A percentile compares a stretch with the other conserved stretches of the same genome.
Conservation (phyloP, 2,113 vertebrate species). For the Pluvialis apricaria region DNA sequence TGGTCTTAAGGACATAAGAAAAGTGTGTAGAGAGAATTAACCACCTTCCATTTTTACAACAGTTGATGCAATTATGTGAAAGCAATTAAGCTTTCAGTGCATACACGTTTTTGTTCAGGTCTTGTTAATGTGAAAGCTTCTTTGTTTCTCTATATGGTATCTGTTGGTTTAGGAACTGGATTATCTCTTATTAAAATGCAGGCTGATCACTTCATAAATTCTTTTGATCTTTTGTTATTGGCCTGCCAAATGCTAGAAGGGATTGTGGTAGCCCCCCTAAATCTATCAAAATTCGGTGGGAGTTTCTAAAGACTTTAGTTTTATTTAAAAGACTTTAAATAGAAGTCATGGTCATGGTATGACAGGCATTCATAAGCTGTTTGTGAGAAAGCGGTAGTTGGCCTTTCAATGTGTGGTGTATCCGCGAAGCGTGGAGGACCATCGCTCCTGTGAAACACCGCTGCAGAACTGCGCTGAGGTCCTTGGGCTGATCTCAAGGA, state of each 20-base stretch:
- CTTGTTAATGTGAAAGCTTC: not conserved
- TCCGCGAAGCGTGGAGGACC: rapidly evolving
- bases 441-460: not conserved
- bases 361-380: not conserved
- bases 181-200: not conserved
- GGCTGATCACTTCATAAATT: not conserved
- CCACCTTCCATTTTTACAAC: not conserved
- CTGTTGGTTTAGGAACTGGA: not conserved
- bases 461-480: not conserved
- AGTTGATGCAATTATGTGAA: not conserved
- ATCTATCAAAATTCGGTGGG: not conserved
- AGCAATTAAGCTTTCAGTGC: not conserved
- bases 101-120: not conserved
- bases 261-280: not conserved
- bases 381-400: not conserved
- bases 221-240: not conserved
- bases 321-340: not conserved
- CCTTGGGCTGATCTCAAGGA: not conserved
- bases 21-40: not conserved
- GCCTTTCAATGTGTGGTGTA: not conserved
- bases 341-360: not conserved
- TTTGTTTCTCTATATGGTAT: not conserved
- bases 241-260: not conserved
- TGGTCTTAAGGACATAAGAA: not conserved
- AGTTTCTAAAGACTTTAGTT: not conserved